Conservation (phyloP, 2,888 invertebrate species). For the Chydorus sphaericus region DNA sequence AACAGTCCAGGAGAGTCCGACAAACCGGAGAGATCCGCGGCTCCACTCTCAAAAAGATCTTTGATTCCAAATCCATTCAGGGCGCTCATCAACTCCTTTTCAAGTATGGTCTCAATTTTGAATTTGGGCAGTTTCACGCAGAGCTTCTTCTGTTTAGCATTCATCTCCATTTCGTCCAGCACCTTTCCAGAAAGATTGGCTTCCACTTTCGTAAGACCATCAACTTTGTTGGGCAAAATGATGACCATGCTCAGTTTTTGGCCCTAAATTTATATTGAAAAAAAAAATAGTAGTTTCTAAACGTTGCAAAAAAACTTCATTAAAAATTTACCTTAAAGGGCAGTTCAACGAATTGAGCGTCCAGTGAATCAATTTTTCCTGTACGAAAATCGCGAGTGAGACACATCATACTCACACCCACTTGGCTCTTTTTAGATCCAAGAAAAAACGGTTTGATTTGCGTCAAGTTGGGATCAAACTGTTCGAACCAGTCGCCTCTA, state of each 20-base stretch:
- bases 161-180: constrained; percentile 35
- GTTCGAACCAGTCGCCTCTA: too few species aligned
- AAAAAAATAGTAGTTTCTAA: too few species aligned
- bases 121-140: constrained; percentile 60
- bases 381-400: too few species aligned
- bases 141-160: constrained; percentile 39
- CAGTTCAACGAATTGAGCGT: too few species aligned
- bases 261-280: too few species aligned
- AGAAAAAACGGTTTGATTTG: too few species aligned
- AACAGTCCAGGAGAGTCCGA: constrained; percentile 36
- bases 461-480: too few species aligned
- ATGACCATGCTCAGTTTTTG: constrained; percentile 56
- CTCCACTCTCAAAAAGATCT: constrained; percentile 40
- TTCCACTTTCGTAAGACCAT: constrained; percentile 48
- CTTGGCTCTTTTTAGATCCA: too few species aligned
- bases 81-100: constrained; percentile 39
- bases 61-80: constrained; percentile 49
- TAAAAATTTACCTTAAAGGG: too few species aligned
- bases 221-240: constrained; percentile 49
- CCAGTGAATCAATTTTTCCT: too few species aligned
- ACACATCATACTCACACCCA: too few species aligned
- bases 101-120: constrained; percentile 57
- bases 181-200: constrained; percentile 40
- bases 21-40: constrained; percentile 50
- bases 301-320: too few species aligned